These are phyloP conservation scores for Diplazon laetatorius DNA, from an alignment of 2,888 invertebrate genomes.

Conservation along the genomic window DNA sequence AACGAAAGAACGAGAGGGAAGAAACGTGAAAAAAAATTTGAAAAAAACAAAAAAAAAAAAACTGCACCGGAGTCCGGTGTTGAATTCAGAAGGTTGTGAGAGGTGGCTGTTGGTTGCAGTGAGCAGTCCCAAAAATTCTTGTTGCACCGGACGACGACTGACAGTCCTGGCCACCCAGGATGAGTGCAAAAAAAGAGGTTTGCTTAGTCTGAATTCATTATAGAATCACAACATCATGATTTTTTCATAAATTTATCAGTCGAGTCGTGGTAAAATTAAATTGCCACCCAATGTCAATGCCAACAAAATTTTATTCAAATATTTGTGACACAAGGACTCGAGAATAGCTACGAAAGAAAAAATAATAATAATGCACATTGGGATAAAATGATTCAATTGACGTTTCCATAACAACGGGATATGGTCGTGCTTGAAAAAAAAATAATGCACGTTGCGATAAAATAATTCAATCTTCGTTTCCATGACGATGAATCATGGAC, in stretches of 20 bases:
- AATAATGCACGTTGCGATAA: background rate
- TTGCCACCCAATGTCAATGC: too few species aligned
- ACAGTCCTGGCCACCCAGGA: background rate
- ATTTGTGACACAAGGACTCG: background rate
- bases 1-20: too few species aligned
- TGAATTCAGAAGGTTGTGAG: constrained; percentile 47
- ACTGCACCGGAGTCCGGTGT: constrained; percentile 54
- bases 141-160: background rate
- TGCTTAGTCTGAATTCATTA: too few species aligned
- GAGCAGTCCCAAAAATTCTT: constrained; percentile 28
- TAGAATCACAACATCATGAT: too few species aligned
- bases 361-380: too few species aligned
- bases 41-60: constrained; percentile 48
- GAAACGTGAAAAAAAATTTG: too few species aligned
- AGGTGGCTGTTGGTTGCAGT: constrained; percentile 18
- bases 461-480: constrained; percentile 14
- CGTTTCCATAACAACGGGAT: too few species aligned
- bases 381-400: too few species aligned
- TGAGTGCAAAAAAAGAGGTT: background rate
- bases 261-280: too few species aligned
- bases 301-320: background rate
- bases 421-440: background rate
- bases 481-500: constrained; percentile 9
- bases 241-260: background rate
- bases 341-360: background rate